These are phyloP conservation scores for Drosophila albomicans DNA, from an alignment of 1,140 invertebrate species.

Conservation along the genomic window DNA sequence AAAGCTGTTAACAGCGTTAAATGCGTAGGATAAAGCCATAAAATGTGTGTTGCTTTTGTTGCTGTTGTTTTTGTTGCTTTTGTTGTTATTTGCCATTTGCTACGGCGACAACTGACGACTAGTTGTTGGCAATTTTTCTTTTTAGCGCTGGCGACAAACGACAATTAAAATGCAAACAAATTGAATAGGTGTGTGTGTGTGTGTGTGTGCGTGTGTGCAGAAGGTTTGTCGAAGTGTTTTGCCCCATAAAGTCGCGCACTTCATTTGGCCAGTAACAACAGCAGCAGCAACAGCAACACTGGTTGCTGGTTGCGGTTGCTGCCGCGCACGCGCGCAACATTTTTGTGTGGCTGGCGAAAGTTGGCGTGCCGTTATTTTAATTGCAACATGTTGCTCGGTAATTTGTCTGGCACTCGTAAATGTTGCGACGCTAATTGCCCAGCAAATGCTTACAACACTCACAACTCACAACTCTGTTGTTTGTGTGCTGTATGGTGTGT, in stretches of 20 bases:
- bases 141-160: conserved; percentile 72
- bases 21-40: conserved; percentile 81
- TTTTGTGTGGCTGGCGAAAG: conserved; percentile 72
- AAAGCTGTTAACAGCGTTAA: conserved; percentile 79
- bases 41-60: conserved; percentile 48
- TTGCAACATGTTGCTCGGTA: conserved; percentile 80
- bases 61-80: conserved; percentile 1
- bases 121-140: conserved; percentile 79
- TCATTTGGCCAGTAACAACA: conserved; percentile 49
- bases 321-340: conserved; percentile 75
- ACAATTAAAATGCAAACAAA: conserved; percentile 83
- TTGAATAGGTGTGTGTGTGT: conserved; percentile 59
- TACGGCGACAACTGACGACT: conserved; percentile 77
- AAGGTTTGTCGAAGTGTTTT: conserved; percentile 81
- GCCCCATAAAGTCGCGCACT: conserved; percentile 70
- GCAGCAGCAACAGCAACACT: conserved; percentile 27
- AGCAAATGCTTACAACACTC: conserved; percentile 37
- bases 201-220: conserved; percentile 58
- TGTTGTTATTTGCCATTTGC: conserved; percentile 28
- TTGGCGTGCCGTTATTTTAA: conserved; percentile 82
- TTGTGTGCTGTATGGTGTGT: conserved; percentile 22
- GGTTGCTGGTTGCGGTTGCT: conserved; percentile 48
- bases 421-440: conserved; percentile 78
- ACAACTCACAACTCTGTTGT: conserved; percentile 43
- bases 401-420: conserved; percentile 82